Conservation (phyloP, 1,140 invertebrate species). For the Platyura marginata region DNA sequence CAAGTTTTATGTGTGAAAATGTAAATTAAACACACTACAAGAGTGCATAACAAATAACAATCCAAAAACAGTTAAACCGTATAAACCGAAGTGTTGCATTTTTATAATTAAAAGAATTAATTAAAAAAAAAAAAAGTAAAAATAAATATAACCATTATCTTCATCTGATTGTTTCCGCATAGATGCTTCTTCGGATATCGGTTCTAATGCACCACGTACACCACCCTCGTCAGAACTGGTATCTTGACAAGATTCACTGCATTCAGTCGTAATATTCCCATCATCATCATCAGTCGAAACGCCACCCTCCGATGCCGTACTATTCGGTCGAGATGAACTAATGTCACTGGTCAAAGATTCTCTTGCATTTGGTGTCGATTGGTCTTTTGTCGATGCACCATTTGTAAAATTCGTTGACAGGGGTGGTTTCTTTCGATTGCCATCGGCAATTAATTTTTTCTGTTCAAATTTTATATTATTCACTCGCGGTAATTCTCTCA, state of each 20-base stretch:
- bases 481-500: not conserved
- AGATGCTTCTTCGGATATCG: constrained; percentile 1
- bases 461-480: not conserved
- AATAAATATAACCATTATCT: not conserved
- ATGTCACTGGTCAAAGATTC: not conserved
- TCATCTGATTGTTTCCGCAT: not conserved
- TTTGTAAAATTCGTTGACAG: no score
- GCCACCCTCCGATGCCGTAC: not conserved
- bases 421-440: constrained; percentile 2
- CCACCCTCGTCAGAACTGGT: not conserved
- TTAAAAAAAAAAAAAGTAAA: not conserved
- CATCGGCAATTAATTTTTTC: constrained; percentile 2
- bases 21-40: no score
- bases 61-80: no score
- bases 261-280: not conserved
- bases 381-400: not conserved
- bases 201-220: not conserved
- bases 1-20: no score
- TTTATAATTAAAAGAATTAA: no score
- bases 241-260: not conserved
- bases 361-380: not conserved
- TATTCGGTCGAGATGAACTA: not conserved
- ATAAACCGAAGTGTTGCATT: not conserved
- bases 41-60: no score
- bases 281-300: not conserved